These are phyloP conservation scores for Turritopsis rubra DNA, from an alignment of 30 jellyfish, hydroid and myxozoan genomes.

Conservation along the genomic window DNA sequence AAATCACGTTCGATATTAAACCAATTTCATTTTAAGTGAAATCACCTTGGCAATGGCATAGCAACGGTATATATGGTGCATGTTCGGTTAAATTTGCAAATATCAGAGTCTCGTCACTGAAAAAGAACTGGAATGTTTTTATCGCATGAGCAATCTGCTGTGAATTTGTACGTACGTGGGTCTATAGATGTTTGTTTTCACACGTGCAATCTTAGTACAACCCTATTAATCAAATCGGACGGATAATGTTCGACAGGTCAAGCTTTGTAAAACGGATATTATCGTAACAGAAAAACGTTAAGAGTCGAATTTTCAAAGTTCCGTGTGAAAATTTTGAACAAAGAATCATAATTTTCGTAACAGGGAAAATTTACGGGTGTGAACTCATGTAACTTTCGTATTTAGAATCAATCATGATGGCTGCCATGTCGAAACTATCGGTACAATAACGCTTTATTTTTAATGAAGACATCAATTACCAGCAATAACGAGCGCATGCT, in stretches of 20 bases:
- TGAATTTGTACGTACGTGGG: not conserved
- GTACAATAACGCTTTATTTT: not conserved
- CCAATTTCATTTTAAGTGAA: not conserved
- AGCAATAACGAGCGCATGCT: not conserved
- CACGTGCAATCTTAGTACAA: not conserved
- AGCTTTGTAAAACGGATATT: not conserved
- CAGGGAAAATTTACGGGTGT: too few species aligned
- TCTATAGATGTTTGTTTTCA: not conserved
- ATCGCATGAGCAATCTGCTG: not conserved
- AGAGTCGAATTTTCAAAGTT: not conserved
- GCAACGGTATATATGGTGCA: not conserved
- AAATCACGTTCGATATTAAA: not conserved
- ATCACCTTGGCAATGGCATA: not conserved
- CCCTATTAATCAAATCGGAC: not conserved
- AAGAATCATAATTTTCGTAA: too few species aligned
- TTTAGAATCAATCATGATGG: not conserved
- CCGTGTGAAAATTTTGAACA: not conserved
- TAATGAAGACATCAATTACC: not conserved
- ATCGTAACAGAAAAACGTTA: not conserved
- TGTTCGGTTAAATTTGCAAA: not conserved
- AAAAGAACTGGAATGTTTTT: too few species aligned
- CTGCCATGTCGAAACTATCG: not conserved
- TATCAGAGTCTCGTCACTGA: not conserved
- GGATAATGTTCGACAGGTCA: not conserved
- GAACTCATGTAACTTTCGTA: too few species aligned